A percentile compares a stretch with the other conserved stretches of the same genome.
phyloP scores from a whole-genome alignment of 1,140 invertebrate genomes.

The Nephotettix cincticeps region DNA sequence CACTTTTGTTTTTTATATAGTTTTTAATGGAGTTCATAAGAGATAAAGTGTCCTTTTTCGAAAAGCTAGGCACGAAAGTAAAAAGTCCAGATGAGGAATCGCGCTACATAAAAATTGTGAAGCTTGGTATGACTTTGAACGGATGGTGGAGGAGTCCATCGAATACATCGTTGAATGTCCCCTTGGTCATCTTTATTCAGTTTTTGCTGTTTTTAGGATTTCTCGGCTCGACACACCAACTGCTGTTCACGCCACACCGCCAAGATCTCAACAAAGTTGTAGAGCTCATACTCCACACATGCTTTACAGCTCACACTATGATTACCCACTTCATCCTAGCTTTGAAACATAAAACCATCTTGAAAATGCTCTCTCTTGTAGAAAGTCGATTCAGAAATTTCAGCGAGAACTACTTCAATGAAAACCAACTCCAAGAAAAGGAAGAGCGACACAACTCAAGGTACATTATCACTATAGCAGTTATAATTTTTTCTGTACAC shows the following conservation, averaged over 20 bases:
- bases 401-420: not conserved
- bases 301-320: not conserved
- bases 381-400: not conserved
- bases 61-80: too few species aligned
- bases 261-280: not conserved
- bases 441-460: not conserved
- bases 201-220: not conserved
- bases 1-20: too few species aligned
- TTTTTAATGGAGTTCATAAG: too few species aligned
- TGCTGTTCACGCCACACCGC: not conserved
- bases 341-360: not conserved
- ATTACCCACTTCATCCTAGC: not conserved
- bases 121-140: not conserved
- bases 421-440: not conserved
- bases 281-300: not conserved
- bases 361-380: not conserved
- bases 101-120: not conserved
- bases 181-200: not conserved
- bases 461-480: not conserved
- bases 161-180: not conserved
- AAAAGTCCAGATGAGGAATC: not conserved
- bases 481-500: constrained; percentile 6
- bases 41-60: too few species aligned
- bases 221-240: not conserved
- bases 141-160: not conserved